Conservation (phyloP, 2,888 invertebrate genomes). For the Aphodius granarius region DNA sequence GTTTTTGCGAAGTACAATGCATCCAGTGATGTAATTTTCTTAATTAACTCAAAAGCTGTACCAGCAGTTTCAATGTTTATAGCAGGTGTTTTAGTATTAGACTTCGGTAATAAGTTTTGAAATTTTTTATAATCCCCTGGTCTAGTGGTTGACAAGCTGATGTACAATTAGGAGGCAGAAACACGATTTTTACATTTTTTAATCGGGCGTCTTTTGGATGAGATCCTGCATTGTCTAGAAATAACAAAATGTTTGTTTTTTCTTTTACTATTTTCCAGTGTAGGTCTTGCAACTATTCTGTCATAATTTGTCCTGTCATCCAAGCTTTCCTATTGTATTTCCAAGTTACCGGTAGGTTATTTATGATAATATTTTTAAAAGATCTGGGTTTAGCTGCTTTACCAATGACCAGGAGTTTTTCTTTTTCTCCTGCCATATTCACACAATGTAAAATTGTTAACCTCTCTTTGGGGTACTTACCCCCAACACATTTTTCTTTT, state of each 20-base stretch:
- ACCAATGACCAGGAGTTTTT: slow-evolving; percentile 19
- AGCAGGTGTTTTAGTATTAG: slow-evolving; percentile 20
- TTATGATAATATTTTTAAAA: slow-evolving; percentile 20
- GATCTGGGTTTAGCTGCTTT: slow-evolving; percentile 16
- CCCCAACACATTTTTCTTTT: slow-evolving; percentile 4
- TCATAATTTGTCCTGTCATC: slow-evolving; percentile 16
- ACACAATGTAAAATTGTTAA: slow-evolving; percentile 10
- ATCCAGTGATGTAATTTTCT: background rate
- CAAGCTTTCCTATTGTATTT: background rate
- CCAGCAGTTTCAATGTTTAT: slow-evolving; percentile 12
- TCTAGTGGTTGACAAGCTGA: background rate
- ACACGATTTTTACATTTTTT: slow-evolving; percentile 21
- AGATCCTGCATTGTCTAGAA: slow-evolving; percentile 10
- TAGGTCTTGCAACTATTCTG: slow-evolving; percentile 18
- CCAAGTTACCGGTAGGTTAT: slow-evolving; percentile 21
- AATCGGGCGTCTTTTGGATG: background rate
- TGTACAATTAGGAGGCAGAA: slow-evolving; percentile 23
- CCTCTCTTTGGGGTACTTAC: slow-evolving; percentile 3
- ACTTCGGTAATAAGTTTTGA: no score
- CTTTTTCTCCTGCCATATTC: slow-evolving; percentile 14
- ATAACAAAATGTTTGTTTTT: slow-evolving; percentile 15
- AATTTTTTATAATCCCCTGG: background rate
- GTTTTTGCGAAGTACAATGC: slow-evolving; percentile 3
- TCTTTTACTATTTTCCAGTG: slow-evolving; percentile 13
- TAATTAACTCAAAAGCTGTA: slow-evolving; percentile 18